A percentile compares a stretch with the other conserved stretches of the same genome.
Evolutionary conservation across 2,888 invertebrate genomes (phyloP).

Genomic region (Dorcus hopei): DNA sequence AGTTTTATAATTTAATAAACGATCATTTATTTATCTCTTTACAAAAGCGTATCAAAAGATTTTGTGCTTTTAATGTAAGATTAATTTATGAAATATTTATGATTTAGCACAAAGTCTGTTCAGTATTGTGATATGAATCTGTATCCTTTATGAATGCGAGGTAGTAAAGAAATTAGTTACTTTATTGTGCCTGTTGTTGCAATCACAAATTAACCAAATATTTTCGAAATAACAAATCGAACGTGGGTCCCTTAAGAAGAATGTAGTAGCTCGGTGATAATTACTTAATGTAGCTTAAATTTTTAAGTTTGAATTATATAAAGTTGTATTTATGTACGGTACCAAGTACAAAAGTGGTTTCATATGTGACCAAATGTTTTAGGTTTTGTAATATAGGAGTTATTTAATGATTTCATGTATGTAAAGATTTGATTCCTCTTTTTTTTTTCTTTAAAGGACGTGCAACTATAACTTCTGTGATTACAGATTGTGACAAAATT

Average conservation of each 20-base stretch:
- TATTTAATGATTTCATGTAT: background rate
- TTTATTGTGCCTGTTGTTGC: conserved; percentile 47
- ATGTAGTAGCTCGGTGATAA: conserved; percentile 13
- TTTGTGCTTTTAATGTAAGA: conserved; percentile 31
- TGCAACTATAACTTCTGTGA: conserved; percentile 44
- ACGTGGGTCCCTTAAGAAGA: conserved; percentile 5
- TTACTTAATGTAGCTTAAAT: conserved; percentile 17
- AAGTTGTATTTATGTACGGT: conserved; percentile 15
- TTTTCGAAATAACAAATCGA: conserved; percentile 23
- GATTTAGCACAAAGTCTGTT: conserved; percentile 38
- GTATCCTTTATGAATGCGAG: conserved; percentile 13
- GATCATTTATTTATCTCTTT: conserved; percentile 17
- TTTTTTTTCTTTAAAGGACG: conserved; percentile 18
- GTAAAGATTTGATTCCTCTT: background rate
- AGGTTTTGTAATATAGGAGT: background rate
- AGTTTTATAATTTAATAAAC: conserved; percentile 5
- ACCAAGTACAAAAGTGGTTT: conserved; percentile 14
- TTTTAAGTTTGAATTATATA: conserved; percentile 14
- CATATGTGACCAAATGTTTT: conserved; percentile 9
- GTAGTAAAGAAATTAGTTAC: conserved; percentile 38
- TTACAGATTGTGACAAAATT: conserved; percentile 45
- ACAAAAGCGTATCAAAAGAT: conserved; percentile 22
- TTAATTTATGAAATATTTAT: conserved; percentile 18
- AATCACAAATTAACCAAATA: conserved; percentile 40
- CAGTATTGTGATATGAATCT: conserved; percentile 43